Evolutionary conservation across 2,888 invertebrate species (phyloP), one percentile per base, ranked within the genome.

Genomic region (Xylota sylvarum): DNA sequence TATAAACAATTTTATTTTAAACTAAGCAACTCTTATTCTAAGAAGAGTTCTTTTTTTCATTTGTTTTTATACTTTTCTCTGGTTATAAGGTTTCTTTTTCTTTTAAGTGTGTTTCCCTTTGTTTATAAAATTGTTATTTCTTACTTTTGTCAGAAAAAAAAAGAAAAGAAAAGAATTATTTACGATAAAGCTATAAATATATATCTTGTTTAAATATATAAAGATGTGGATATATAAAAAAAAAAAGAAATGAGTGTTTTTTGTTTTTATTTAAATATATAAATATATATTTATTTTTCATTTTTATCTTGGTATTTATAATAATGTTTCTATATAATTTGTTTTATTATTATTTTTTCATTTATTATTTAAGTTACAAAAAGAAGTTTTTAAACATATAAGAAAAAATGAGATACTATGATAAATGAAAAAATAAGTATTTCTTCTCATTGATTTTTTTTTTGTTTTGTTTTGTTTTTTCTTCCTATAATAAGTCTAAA

Each of bases 101-200:
- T 37, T 23, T 12, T 23, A 46, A 46, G 6, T 58, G 46, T 27
- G 19, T 55, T 70, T 50, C 55, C 27, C 30, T 19, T 52, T 78
- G 19, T 65, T 65, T 48, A 58, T 69, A 79, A 73, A 67, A 78
- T 73, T 50, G 37, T 55, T 62, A 23, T 50, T 40, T 73, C 17
- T 62, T 48, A 62, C 23, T 10, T 62, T 52, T 23, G 32, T 56
- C 17, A 5, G 19, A 50, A 80, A 74, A 76, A 62, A 65, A 73
- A 79, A 37, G 14, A 50, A 80, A 74, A 76, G 55, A 65, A 73
- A 79, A 10, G 19, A 65, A 76, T 52, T 64, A 56, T 79, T 85
- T 70, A 80, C 35, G 74, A 80, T 85, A 85, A 85, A 85, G 84
- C 80, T 84, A 72, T 74, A 80, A 70, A 80, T 74, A 80, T 80